Conservation (phyloP, 1,140 invertebrate species). For the Chironomus striatipennis region DNA sequence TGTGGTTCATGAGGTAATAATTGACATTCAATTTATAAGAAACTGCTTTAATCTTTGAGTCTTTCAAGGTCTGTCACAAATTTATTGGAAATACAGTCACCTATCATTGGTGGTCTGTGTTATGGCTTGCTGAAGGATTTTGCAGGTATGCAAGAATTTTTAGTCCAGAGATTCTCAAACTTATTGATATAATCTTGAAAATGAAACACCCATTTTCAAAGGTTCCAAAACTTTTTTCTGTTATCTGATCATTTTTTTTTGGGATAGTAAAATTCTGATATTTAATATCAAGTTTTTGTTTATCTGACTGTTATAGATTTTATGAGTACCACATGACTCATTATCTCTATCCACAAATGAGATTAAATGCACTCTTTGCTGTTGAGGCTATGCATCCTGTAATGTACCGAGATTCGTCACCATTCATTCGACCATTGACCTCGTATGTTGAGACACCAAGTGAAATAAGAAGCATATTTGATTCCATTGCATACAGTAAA, state of each 20-base stretch:
- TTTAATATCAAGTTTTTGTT: too few species aligned
- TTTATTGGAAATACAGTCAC: not conserved
- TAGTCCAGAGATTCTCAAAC: not conserved
- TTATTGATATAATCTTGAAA: not conserved
- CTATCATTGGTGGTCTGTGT: not conserved
- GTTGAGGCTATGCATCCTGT: not conserved
- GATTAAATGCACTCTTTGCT: not conserved
- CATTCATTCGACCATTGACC: not conserved
- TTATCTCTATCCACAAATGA: not conserved
- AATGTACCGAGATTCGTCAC: not conserved
- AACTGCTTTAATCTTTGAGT: too few species aligned
- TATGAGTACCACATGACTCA: constrained; percentile 3
- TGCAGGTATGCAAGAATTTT: not conserved
- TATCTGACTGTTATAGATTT: too few species aligned
- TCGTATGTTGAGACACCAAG: not conserved
- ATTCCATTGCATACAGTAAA: not conserved
- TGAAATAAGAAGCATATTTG: not conserved
- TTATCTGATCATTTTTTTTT: too few species aligned
- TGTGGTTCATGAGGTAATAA: not conserved
- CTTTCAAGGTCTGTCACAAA: not conserved
- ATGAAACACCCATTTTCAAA: not conserved
- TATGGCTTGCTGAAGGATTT: constrained; percentile 3
- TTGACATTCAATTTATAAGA: too few species aligned
- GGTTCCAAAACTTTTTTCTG: too few species aligned
- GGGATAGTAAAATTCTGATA: too few species aligned